Percentiles rank a stretch among this genome's conserved stretches.
Conservation (phyloP, 2,888 invertebrate species). For the Drosophila maculinotata region DNA sequence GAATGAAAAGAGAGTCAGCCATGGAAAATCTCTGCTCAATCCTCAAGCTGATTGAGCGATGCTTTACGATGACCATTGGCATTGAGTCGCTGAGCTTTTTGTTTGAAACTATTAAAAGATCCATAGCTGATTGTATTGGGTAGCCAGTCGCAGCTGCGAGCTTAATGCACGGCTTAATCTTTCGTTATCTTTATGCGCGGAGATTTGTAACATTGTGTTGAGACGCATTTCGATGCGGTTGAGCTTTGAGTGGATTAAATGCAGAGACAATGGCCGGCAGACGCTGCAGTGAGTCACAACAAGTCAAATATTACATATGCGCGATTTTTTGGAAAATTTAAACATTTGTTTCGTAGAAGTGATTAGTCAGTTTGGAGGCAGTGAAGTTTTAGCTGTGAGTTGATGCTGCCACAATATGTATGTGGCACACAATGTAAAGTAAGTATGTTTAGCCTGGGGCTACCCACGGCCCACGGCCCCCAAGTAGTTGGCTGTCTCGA, state of each 20-base stretch:
- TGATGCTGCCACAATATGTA: conserved; percentile 4
- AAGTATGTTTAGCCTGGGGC: conserved; percentile 20
- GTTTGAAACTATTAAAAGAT: conserved; percentile 55
- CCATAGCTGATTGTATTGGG: conserved; percentile 50
- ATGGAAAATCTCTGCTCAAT: conserved; percentile 32
- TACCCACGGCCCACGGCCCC: conserved; percentile 53
- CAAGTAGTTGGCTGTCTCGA: conserved; percentile 26
- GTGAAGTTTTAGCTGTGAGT: neutral
- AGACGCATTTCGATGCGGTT: conserved; percentile 44
- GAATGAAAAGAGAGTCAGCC: conserved; percentile 21
- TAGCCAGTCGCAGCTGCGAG: conserved; percentile 39
- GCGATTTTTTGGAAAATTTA: conserved; percentile 41
- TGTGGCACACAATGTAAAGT: conserved; percentile 13
- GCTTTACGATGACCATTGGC: conserved; percentile 67
- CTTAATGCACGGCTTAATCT: conserved; percentile 33
- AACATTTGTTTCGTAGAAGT: conserved; percentile 25
- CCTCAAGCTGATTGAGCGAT: conserved; percentile 69
- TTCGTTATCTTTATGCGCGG: conserved; percentile 33
- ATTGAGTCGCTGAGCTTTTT: conserved; percentile 46
- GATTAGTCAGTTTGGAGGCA: conserved; percentile 40
- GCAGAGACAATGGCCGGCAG: conserved; percentile 9
- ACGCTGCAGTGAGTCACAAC: conserved; percentile 41
- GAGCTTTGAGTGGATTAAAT: conserved; percentile 60
- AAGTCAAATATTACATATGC: conserved; percentile 55
- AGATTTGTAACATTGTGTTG: conserved; percentile 44